Evolutionary conservation across 2,113 vertebrate genomes (phyloP).

Genomic region (Cervus canadensis): DNA sequence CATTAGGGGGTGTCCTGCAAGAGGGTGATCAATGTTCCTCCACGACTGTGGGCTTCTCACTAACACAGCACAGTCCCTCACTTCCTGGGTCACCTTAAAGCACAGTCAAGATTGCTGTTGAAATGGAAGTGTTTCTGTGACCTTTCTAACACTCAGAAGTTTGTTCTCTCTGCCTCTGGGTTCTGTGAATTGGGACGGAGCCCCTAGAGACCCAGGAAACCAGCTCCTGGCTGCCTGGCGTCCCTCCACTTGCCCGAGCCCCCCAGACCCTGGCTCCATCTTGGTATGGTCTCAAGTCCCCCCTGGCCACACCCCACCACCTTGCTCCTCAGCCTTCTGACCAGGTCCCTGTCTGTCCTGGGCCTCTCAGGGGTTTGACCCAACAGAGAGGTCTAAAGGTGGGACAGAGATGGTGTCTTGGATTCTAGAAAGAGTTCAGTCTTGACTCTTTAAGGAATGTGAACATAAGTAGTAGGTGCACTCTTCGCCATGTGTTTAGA

Average conservation of each 20-base stretch:
- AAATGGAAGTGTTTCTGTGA: neutral
- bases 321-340: neutral
- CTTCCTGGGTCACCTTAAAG: neutral
- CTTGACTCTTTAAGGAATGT: neutral
- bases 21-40: neutral
- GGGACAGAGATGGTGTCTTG: neutral
- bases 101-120: neutral
- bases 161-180: neutral
- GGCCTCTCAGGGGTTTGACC: neutral
- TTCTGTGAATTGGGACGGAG: neutral
- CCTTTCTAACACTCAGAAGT: neutral
- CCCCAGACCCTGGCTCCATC: neutral
- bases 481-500: neutral
- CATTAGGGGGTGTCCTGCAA: fast-evolving
- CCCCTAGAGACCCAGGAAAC: neutral
- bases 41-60: neutral
- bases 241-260: neutral
- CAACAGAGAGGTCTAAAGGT: neutral
- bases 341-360: neutral
- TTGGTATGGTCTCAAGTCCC: neutral
- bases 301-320: neutral
- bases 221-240: too few relatives aligned
- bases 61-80: neutral
- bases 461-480: neutral
- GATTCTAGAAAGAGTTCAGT: neutral